Evolutionary conservation across 1,140 invertebrate genomes (phyloP).

Genomic region (Lysiphlebus fabarum): DNA sequence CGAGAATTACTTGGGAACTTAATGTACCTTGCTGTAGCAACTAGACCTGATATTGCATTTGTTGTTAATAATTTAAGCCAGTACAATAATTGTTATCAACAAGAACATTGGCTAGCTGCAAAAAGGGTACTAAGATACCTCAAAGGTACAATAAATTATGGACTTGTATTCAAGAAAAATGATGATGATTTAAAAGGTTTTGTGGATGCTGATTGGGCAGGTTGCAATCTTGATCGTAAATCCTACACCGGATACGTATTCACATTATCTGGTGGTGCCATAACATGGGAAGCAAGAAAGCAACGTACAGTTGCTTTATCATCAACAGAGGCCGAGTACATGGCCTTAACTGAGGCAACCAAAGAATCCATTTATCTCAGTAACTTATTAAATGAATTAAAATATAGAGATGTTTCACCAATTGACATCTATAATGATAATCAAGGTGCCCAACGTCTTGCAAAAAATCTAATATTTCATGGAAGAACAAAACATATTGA

Average conservation of each 20-base stretch:
- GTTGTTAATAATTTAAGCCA: background rate
- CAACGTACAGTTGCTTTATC: constrained; percentile 8
- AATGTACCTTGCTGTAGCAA: constrained; percentile 1
- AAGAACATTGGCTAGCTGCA: constrained; percentile 4
- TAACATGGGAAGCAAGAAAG: constrained; percentile 10
- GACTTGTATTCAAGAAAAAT: background rate
- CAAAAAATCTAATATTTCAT: constrained; percentile 13
- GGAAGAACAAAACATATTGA: constrained; percentile 15
- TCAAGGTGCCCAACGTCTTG: constrained; percentile 8
- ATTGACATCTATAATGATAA: background rate
- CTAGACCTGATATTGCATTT: constrained; percentile 7
- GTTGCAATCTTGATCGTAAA: background rate
- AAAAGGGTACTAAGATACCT: constrained; percentile 10
- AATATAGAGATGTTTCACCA: background rate
- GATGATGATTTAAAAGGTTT: constrained; percentile 1
- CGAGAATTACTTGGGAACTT: constrained; percentile 21
- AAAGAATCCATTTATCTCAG: background rate
- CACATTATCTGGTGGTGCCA: background rate
- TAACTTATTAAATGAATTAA: background rate
- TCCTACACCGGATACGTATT: constrained; percentile 12
- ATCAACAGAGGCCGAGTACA: constrained; percentile 14
- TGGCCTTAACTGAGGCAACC: constrained; percentile 2
- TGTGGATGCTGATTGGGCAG: constrained; percentile 14
- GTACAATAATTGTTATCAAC: background rate
- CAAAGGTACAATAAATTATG: background rate